phyloP scores from a whole-genome alignment of 2,113 vertebrate species.

The Mandrillus leucophaeus region DNA sequence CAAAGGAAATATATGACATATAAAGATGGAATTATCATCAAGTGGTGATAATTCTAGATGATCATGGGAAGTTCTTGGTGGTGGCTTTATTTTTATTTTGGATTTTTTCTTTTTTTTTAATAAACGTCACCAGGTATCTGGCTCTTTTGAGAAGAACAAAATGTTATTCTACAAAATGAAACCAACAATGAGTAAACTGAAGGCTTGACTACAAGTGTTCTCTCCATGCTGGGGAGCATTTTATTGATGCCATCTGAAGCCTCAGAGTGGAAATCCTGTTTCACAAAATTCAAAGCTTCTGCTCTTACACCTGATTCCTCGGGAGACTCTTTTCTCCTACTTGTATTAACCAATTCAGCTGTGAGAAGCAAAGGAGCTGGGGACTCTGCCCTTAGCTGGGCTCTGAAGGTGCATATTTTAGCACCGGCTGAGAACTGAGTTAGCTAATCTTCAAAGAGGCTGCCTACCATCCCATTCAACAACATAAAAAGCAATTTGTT shows the following conservation, averaged over 20 bases:
- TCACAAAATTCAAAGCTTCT: background rate
- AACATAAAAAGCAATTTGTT: conserved; percentile 60
- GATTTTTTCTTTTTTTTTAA: background rate
- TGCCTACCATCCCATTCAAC: conserved; percentile 7
- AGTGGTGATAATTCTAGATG: background rate
- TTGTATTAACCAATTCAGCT: background rate
- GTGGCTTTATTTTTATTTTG: background rate
- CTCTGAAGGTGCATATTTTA: background rate
- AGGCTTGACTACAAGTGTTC: background rate
- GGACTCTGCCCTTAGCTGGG: background rate
- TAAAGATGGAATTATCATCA: background rate
- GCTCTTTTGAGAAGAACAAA: background rate
- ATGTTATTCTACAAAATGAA: background rate
- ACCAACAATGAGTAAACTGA: background rate
- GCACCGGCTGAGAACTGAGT: background rate
- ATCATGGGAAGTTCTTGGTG: no score
- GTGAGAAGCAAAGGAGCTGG: background rate
- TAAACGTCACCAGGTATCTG: background rate
- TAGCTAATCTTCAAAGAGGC: conserved; percentile 21
- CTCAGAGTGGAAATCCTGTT: background rate
- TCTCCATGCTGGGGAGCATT: background rate
- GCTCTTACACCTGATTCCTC: background rate
- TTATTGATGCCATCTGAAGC: background rate
- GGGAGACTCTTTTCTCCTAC: background rate
- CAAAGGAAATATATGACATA: background rate